Conservation (phyloP, 1,140 invertebrate genomes). For the Drosophila persimilis region DNA sequence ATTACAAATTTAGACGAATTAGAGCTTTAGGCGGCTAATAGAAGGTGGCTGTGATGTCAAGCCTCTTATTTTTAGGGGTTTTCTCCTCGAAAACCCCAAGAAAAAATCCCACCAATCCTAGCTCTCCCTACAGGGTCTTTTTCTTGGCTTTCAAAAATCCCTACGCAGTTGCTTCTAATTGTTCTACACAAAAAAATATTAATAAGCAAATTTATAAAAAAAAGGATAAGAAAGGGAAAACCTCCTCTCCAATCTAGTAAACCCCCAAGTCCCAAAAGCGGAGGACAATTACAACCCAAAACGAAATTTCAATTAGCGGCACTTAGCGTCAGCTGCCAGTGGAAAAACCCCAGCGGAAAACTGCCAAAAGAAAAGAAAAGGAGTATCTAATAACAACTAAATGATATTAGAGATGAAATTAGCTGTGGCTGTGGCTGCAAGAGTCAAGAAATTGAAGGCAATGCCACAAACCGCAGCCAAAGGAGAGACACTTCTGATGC, state of each 20-base stretch:
- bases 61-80: too few relatives aligned
- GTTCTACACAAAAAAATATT: slow-evolving; percentile 28
- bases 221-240: slow-evolving; percentile 1
- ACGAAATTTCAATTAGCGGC: slow-evolving; percentile 79
- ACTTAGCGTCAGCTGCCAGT: slow-evolving; percentile 74
- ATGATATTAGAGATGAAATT: slow-evolving; percentile 71
- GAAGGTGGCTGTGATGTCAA: too few relatives aligned
- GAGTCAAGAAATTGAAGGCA: slow-evolving; percentile 47
- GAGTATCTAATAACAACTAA: slow-evolving; percentile 77
- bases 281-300: slow-evolving; percentile 64
- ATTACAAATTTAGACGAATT: too few relatives aligned
- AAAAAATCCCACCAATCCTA: too few relatives aligned
- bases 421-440: slow-evolving; percentile 24
- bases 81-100: too few relatives aligned
- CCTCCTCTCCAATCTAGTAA: slow-evolving; percentile 1
- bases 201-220: slow-evolving; percentile 28
- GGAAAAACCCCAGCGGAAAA: slow-evolving; percentile 40
- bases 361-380: slow-evolving; percentile 19
- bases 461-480: slow-evolving; percentile 50
- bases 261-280: slow-evolving; percentile 12
- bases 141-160: not conserved
- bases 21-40: too few relatives aligned
- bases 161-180: slow-evolving; percentile 44
- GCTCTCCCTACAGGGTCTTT: too few relatives aligned
- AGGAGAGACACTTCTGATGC: slow-evolving; percentile 1